phyloP scores from a whole-genome alignment of 1,140 invertebrate species.

The Apis florea region DNA sequence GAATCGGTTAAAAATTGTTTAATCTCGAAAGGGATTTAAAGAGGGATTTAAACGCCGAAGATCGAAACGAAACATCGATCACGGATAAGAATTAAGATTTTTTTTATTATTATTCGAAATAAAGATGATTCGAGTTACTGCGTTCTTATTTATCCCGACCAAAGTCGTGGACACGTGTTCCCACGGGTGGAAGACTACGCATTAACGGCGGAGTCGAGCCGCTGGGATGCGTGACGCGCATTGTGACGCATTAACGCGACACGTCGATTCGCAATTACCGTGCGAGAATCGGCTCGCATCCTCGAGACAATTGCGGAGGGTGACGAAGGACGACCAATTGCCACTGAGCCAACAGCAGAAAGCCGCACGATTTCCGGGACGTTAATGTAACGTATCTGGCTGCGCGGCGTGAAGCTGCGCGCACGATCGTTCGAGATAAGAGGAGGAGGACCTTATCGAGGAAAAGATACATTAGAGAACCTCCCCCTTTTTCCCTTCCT shows the following conservation, averaged over 20 bases:
- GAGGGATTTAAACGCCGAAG: no score
- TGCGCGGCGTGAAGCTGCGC: constrained; percentile 39
- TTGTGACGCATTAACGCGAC: constrained; percentile 55
- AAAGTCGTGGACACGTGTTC: constrained; percentile 29
- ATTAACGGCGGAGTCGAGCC: constrained; percentile 39
- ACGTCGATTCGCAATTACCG: constrained; percentile 68
- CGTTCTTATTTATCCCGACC: constrained; percentile 5
- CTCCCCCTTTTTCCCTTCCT: background rate
- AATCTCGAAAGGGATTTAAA: no score
- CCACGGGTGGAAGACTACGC: constrained; percentile 38
- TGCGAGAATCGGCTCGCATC: constrained; percentile 63
- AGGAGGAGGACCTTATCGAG: constrained; percentile 1
- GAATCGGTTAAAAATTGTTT: no score
- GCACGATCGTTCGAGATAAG: constrained; percentile 26
- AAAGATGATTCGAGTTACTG: no score
- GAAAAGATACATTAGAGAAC: background rate
- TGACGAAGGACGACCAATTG: constrained; percentile 64
- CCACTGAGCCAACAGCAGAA: constrained; percentile 50
- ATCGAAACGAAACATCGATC: no score
- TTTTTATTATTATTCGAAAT: no score
- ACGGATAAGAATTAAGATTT: no score
- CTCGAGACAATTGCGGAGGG: constrained; percentile 65
- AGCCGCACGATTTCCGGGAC: constrained; percentile 59
- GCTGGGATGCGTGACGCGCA: constrained; percentile 30
- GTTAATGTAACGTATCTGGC: constrained; percentile 41